Conservation (phyloP, 2,113 vertebrate species). For the Perccottus glenii region DNA sequence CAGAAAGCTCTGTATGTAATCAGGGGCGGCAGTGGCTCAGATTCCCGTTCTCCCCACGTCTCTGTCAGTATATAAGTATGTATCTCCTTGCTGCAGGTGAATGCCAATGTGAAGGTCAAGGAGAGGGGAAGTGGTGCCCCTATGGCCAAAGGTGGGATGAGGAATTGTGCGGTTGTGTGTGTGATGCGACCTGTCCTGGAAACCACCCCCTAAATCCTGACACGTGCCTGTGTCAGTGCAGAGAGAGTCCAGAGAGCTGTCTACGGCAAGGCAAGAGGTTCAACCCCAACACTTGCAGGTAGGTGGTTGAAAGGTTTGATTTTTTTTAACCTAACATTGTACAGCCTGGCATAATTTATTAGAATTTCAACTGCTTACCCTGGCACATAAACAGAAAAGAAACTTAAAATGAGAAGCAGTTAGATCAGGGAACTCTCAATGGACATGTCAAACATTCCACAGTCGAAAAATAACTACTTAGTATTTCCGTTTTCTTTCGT, state of each 20-base stretch:
- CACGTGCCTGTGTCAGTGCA: conserved; percentile 78
- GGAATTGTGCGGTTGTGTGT: conserved; percentile 76
- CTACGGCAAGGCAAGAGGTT: conserved; percentile 76
- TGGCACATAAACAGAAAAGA: background rate
- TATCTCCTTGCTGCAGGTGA: conserved; percentile 53
- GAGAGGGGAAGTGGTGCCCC: conserved; percentile 65
- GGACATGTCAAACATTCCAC: conserved; percentile 55
- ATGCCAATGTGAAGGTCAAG: conserved; percentile 73
- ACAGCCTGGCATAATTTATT: background rate
- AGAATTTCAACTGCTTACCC: background rate
- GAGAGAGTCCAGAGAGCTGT: conserved; percentile 72
- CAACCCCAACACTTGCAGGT: conserved; percentile 78
- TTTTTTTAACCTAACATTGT: background rate
- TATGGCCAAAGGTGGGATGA: conserved; percentile 74
- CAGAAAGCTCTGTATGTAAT: too few species aligned
- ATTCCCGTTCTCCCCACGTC: too few species aligned
- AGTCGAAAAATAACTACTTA: conserved; percentile 21
- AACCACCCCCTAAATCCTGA: conserved; percentile 77
- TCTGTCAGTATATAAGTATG: too few species aligned
- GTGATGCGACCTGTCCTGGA: conserved; percentile 63
- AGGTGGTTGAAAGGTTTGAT: background rate
- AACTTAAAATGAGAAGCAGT: conserved; percentile 17
- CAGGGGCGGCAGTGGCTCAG: too few species aligned
- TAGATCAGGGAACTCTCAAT: conserved; percentile 34
- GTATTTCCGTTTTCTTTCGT: conserved; percentile 8